Evolutionary conservation across 2,888 invertebrate species (phyloP), one percentile per base, ranked within the genome.

Genomic region (Syrista parreyssii): DNA sequence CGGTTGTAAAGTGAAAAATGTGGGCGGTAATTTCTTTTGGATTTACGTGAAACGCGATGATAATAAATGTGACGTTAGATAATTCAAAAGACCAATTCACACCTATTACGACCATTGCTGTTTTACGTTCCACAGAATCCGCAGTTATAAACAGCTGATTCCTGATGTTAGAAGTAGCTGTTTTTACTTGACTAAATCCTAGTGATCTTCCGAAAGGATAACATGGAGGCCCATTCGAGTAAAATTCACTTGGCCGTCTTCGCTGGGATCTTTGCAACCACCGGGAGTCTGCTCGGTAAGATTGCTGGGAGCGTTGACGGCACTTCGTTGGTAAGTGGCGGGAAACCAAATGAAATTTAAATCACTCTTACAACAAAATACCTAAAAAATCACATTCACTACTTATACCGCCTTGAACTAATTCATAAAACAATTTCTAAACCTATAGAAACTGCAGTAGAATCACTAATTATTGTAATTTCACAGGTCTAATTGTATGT

Each of bases 261-360:
- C 81, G 93, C 94, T 55, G 95, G 95, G 71, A 85, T 93, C 83
- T 94, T 93, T 92, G 94, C 94, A 33, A 93, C 95, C 55, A 87
- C 92, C 78, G 95, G 94, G 68, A 95, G 95, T 88, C 91, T 94
- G 69, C 92, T 94, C 75, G 95, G 95, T 68, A 95, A 95, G 92
- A 88, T 95, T 81, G 93, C 94, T 75, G 94, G 95, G 40, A 78
- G 80, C 77, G 83, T 84, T 40, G 75, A 77, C 23, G 79, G 83
- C 71, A 72, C 79, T 31, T 78, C 82, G 34, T 23, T 81, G 82
- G 89, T 88, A 81, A 89, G 82, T 83, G 79, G 81, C 82, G 82
- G 76, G 79, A 84, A 40, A 4, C 15, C 15, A 6, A 4, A 40
- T 6, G 15, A 40, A 40, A 40, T 40, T 40, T 15, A 40, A 40